Evolutionary conservation across 2,113 vertebrate species (phyloP).

Genomic region (Chauna torquata): DNA sequence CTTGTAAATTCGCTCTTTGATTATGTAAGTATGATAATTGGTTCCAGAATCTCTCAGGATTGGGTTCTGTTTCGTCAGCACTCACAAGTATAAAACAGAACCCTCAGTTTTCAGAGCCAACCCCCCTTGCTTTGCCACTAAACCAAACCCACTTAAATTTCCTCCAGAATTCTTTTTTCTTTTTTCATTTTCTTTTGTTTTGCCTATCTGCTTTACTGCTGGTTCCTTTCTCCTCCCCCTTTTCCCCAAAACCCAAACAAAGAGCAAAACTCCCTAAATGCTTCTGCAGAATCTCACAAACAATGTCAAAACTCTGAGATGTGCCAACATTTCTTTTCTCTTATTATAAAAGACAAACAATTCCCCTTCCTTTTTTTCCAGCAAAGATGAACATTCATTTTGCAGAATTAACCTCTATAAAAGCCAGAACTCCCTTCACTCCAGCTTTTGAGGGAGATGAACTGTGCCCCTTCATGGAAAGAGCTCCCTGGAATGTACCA

Average conservation of each 20-base stretch:
- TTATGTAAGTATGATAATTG: neutral
- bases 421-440: neutral
- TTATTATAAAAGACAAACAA: neutral
- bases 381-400: neutral
- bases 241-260: neutral
- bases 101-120: neutral
- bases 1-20: neutral
- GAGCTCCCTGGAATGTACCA: neutral
- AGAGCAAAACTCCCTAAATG: neutral
- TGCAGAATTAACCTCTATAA: neutral
- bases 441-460: neutral
- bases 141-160: neutral
- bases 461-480: neutral
- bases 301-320: neutral
- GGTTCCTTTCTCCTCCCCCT: neutral
- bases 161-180: neutral
- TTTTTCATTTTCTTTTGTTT: neutral
- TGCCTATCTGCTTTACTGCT: neutral
- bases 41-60: neutral
- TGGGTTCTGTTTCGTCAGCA: neutral
- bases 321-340: neutral
- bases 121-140: neutral
- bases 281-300: neutral
- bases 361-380: neutral
- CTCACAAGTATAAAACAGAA: neutral